Evolutionary conservation across 2,113 vertebrate genomes (phyloP).

Genomic region (rabbit (Oryctolagus cuniculus)): mOryCun1.1 NC_091453.1:26617001-26617500

Average conservation of each 20-base stretch:
- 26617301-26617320: conserved; percentile 37
- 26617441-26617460: background rate
- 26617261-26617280: conserved; percentile 14
- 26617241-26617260: conserved; percentile 23
- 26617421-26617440: background rate
- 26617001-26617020: no score
- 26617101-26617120: background rate
- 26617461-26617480: background rate
- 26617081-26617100: no score
- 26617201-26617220: conserved; percentile 24
- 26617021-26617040: no score
- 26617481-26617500: background rate
- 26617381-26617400: background rate
- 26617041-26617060: no score
- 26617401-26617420: background rate
- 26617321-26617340: background rate
- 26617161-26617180: conserved; percentile 46
- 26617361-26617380: conserved; percentile 24
- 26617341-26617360: conserved; percentile 35
- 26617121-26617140: background rate
- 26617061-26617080: no score
- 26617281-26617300: conserved; percentile 30
- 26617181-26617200: conserved; percentile 49
- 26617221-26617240: conserved; percentile 38
- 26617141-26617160: conserved; percentile 13